These are phyloP conservation scores for Ornithoptera alexandrae DNA, from an alignment of 2,888 invertebrate species.

Conservation along the genomic window DNA sequence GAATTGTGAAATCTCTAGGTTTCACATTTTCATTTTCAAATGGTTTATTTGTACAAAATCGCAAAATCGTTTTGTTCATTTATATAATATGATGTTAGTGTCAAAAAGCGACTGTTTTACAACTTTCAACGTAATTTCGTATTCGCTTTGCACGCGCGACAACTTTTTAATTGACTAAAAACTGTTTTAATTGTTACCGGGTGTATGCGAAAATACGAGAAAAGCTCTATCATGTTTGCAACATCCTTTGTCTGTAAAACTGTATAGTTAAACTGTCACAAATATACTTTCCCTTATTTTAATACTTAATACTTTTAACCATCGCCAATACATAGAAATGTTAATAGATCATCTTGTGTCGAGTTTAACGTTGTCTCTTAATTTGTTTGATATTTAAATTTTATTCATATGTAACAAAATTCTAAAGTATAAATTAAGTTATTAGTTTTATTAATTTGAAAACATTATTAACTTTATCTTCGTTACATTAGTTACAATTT, in stretches of 20 bases:
- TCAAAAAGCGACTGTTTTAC: conserved; percentile 8
- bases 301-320: background rate
- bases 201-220: conserved; percentile 16
- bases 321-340: no score
- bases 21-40: no score
- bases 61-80: background rate
- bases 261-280: background rate
- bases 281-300: background rate
- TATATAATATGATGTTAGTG: background rate
- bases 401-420: no score
- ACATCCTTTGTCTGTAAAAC: background rate
- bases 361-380: no score
- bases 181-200: conserved; percentile 17
- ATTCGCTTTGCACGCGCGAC: conserved; percentile 13
- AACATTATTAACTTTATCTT: no score
- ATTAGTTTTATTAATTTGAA: no score
- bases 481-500: no score
- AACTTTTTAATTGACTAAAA: conserved; percentile 19
- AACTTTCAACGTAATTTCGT: conserved; percentile 11
- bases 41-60: background rate
- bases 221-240: background rate
- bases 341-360: no score
- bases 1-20: no score
- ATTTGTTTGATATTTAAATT: no score
- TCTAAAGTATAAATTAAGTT: no score